These are phyloP conservation scores for Myotis yumanensis DNA, from an alignment of 2,113 vertebrate species.

Conservation along the genomic window DNA sequence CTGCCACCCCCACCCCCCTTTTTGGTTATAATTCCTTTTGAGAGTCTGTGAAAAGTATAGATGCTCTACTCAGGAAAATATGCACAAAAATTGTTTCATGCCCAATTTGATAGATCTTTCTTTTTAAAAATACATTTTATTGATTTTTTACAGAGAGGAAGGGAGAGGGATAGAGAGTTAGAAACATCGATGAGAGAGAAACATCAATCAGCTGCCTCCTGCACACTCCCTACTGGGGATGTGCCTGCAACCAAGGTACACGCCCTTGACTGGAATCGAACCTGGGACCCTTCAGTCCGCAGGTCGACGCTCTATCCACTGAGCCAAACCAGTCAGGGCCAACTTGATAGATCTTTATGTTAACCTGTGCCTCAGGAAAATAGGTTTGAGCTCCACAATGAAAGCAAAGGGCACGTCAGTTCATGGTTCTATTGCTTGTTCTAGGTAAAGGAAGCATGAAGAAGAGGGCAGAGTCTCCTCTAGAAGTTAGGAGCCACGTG, in stretches of 20 bases:
- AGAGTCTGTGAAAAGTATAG: background rate
- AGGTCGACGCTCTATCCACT: too few species aligned
- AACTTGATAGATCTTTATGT: background rate
- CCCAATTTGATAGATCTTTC: background rate
- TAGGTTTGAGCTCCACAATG: background rate
- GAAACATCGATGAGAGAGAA: too few species aligned
- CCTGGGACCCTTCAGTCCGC: too few species aligned
- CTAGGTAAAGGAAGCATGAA: background rate
- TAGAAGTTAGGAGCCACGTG: background rate
- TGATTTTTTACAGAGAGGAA: too few species aligned
- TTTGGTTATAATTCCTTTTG: background rate
- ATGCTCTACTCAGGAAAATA: background rate
- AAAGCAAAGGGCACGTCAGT: background rate
- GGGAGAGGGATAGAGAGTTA: too few species aligned
- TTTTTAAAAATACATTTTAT: too few species aligned
- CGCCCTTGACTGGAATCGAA: too few species aligned
- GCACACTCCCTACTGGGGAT: too few species aligned
- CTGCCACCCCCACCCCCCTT: background rate
- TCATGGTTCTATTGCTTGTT: background rate
- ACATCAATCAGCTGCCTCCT: too few species aligned
- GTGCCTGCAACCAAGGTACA: too few species aligned
- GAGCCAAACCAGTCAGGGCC: too few species aligned
- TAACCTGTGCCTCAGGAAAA: background rate
- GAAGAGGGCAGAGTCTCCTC: background rate
- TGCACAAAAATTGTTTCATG: background rate